A percentile compares a stretch with the other conserved stretches of the same genome.
phyloP scores from a whole-genome alignment of 2,113 vertebrate species.

The Zosterops lateralis region DNA sequence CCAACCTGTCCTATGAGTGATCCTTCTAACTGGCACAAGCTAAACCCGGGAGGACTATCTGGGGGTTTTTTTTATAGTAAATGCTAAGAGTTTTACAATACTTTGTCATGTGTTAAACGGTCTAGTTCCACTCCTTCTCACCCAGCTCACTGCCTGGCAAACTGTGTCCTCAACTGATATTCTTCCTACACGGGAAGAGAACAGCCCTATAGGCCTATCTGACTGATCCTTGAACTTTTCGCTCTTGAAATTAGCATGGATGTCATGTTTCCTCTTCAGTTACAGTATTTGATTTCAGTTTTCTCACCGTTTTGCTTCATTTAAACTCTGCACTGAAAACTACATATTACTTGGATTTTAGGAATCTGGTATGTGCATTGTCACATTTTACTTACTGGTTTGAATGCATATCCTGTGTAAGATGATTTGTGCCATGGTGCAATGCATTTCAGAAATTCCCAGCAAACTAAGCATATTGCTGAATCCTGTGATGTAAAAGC shows the following conservation, averaged over 20 bases:
- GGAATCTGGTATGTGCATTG: not conserved
- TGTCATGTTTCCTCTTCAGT: not conserved
- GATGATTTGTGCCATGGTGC: not conserved
- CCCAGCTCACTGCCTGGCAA: not conserved
- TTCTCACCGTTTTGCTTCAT: not conserved
- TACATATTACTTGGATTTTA: not conserved
- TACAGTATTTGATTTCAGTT: not conserved
- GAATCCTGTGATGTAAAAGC: constrained; percentile 1
- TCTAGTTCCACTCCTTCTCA: not conserved
- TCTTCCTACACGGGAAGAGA: not conserved
- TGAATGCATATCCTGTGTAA: not conserved
- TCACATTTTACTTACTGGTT: not conserved
- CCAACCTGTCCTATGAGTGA: not conserved
- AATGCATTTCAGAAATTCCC: constrained; percentile 35
- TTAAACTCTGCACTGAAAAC: not conserved
- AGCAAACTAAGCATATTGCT: constrained; percentile 9
- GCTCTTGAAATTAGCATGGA: not conserved
- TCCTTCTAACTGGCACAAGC: not conserved
- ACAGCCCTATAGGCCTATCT: not conserved
- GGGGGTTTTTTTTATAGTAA: not conserved
- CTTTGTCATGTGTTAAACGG: not conserved
- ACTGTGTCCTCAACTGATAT: not conserved
- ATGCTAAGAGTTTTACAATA: not conserved
- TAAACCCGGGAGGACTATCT: not conserved
- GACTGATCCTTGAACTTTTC: not conserved